Conservation (phyloP, 2,888 invertebrate species). For the Ornithoptera alexandrae region DNA sequence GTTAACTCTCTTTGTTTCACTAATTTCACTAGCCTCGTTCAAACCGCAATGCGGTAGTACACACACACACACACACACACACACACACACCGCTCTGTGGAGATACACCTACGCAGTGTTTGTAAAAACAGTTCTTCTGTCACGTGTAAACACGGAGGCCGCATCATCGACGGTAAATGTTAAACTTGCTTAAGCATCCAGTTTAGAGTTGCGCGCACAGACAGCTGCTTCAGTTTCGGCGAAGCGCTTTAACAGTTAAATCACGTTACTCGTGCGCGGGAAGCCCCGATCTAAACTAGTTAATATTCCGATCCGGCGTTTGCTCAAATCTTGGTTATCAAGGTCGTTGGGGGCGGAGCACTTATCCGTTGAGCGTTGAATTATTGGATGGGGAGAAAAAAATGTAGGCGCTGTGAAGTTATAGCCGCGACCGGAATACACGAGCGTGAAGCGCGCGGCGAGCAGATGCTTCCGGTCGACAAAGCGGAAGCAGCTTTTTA, state of each 20-base stretch:
- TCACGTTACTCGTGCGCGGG: constrained; percentile 6
- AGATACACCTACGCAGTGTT: too few relatives aligned
- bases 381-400: constrained; percentile 7
- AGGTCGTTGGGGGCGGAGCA: constrained; percentile 19
- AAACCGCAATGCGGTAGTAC: too few relatives aligned
- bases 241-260: constrained; percentile 3
- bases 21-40: too few relatives aligned
- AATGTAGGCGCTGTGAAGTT: neutral
- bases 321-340: constrained; percentile 22
- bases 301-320: constrained; percentile 20
- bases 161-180: too few relatives aligned
- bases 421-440: constrained; percentile 9
- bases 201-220: too few relatives aligned
- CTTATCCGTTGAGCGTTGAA: constrained; percentile 5
- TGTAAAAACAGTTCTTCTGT: too few relatives aligned
- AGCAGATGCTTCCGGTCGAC: neutral
- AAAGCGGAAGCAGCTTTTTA: too few relatives aligned
- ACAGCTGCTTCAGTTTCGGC: neutral
- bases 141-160: too few relatives aligned
- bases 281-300: constrained; percentile 14
- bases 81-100: too few relatives aligned
- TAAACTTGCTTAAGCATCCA: too few relatives aligned
- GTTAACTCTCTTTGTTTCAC: too few relatives aligned
- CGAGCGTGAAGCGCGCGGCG: neutral
- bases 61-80: too few relatives aligned